A percentile compares a stretch with the other conserved stretches of the same genome.
These are phyloP conservation scores for Phycodurus eques DNA, from an alignment of 2,113 vertebrate genomes.

Conservation along the genomic window DNA sequence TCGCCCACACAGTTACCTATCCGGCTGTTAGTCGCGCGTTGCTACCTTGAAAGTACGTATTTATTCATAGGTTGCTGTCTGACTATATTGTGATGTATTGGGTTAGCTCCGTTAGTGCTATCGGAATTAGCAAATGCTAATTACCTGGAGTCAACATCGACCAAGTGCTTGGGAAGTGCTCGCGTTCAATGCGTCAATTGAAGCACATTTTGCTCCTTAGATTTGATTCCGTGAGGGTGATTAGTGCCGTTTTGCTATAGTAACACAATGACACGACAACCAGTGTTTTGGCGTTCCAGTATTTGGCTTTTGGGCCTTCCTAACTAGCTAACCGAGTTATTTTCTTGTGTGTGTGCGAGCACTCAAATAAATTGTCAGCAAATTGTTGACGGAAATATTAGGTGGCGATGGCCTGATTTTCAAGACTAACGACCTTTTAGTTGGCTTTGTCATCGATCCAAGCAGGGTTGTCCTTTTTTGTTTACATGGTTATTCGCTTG, in stretches of 20 bases:
- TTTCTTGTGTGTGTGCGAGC: slow-evolving; percentile 31
- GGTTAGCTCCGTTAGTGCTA: slow-evolving; percentile 48
- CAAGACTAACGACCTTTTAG: background rate
- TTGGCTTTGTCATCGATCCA: slow-evolving; percentile 11
- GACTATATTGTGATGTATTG: slow-evolving; percentile 45
- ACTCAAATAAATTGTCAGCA: slow-evolving; percentile 48
- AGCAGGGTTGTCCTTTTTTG: slow-evolving; percentile 45
- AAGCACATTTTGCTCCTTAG: background rate
- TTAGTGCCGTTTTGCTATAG: background rate
- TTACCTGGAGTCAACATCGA: slow-evolving; percentile 34
- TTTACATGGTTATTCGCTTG: slow-evolving; percentile 59
- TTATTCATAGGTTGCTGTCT: slow-evolving; percentile 40
- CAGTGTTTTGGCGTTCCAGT: slow-evolving; percentile 11
- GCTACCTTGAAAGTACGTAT: slow-evolving; percentile 30
- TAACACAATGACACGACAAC: slow-evolving; percentile 8
- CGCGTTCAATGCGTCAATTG: slow-evolving; percentile 13
- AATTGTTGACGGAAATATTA: slow-evolving; percentile 17
- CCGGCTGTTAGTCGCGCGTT: background rate
- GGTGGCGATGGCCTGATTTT: background rate
- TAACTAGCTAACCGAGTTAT: slow-evolving; percentile 45
- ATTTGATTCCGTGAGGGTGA: slow-evolving; percentile 13
- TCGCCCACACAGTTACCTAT: background rate
- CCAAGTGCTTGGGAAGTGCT: slow-evolving; percentile 24
- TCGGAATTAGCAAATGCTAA: slow-evolving; percentile 39
- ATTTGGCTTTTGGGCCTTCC: slow-evolving; percentile 35